Percentiles rank a stretch among this genome's conserved stretches.
Conservation (phyloP, 2,888 invertebrate species). For the Himalopsyche japonica region DNA sequence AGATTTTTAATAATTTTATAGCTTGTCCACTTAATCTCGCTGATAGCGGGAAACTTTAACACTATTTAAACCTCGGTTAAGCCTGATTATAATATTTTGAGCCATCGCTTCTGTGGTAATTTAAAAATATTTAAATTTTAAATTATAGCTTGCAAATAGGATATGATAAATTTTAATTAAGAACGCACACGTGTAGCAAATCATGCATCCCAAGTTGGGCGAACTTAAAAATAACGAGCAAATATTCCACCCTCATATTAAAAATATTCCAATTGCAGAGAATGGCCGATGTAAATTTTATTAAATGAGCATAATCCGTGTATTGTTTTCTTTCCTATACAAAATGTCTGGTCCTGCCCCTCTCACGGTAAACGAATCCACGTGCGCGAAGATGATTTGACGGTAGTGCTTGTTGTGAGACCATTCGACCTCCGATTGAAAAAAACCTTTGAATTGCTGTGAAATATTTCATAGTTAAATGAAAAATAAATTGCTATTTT, state of each 20-base stretch:
- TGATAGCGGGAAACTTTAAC: no score
- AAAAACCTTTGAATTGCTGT: no score
- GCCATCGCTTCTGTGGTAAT: not conserved
- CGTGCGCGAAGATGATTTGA: constrained; percentile 35
- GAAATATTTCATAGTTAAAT: no score
- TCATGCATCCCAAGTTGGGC: constrained; percentile 4
- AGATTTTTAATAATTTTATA: no score
- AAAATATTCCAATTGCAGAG: not conserved
- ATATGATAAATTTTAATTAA: constrained; percentile 15
- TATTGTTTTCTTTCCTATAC: constrained; percentile 37
- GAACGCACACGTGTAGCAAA: not conserved
- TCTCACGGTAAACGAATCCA: constrained; percentile 28
- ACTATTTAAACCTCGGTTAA: not conserved
- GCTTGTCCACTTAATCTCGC: no score
- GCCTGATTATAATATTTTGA: not conserved
- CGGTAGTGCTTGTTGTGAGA: not conserved
- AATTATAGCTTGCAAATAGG: not conserved
- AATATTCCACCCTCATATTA: not conserved
- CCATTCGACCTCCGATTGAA: not conserved
- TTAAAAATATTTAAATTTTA: not conserved
- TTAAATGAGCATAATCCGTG: constrained; percentile 40
- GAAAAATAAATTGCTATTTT: no score
- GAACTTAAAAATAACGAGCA: constrained; percentile 18
- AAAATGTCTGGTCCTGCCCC: constrained; percentile 9
- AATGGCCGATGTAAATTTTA: constrained; percentile 37